Conservation (phyloP, 2,113 vertebrate genomes). For the Ammodytes marinus region DNA sequence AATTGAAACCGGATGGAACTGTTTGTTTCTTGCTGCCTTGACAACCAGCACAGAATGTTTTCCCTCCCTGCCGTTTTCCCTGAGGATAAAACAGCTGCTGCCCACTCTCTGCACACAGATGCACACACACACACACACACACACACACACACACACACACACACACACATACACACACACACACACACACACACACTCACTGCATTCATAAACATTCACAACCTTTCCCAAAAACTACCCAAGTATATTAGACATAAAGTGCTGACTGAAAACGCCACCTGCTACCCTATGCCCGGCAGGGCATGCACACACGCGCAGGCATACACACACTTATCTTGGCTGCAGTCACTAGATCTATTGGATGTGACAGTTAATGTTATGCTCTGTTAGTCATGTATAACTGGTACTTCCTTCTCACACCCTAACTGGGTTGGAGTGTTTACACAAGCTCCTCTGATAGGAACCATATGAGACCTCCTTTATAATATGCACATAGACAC, state of each 20-base stretch:
- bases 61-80: slow-evolving; percentile 47
- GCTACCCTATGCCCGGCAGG: slow-evolving; percentile 1
- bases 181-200: background rate
- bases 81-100: slow-evolving; percentile 69
- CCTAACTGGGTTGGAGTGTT: slow-evolving; percentile 60
- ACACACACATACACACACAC: background rate
- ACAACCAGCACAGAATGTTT: slow-evolving; percentile 67
- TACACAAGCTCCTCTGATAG: slow-evolving; percentile 50
- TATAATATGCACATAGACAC: background rate
- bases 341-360: slow-evolving; percentile 54
- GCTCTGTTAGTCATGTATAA: slow-evolving; percentile 72
- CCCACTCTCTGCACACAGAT: slow-evolving; percentile 44
- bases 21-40: slow-evolving; percentile 75
- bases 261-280: slow-evolving; percentile 36
- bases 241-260: background rate
- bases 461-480: slow-evolving; percentile 43
- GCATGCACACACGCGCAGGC: background rate
- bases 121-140: slow-evolving; percentile 8
- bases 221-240: no score
- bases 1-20: slow-evolving; percentile 67
- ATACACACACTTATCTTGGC: slow-evolving; percentile 15
- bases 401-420: slow-evolving; percentile 52
- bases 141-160: slow-evolving; percentile 15
- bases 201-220: background rate
- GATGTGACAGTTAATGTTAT: slow-evolving; percentile 78